Conservation (phyloP, 2,113 vertebrate genomes). For the Puntigrus tetrazona region DNA sequence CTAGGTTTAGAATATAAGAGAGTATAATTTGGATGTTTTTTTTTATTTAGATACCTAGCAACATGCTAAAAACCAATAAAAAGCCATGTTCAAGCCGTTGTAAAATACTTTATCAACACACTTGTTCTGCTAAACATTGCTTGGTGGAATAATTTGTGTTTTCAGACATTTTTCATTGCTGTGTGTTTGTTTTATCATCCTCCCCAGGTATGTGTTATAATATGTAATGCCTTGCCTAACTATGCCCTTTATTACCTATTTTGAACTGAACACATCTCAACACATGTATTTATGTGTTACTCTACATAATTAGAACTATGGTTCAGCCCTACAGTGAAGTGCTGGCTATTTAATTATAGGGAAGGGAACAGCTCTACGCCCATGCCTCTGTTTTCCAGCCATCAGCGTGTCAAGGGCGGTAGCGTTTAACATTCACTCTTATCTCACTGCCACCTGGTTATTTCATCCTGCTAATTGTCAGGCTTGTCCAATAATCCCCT, state of each 20-base stretch:
- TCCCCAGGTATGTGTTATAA: neutral
- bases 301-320: conserved; percentile 32
- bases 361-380: conserved; percentile 36
- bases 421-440: conserved; percentile 19
- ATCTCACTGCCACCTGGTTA: conserved; percentile 52
- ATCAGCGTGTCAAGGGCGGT: conserved; percentile 18
- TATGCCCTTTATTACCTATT: neutral
- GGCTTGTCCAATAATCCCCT: conserved; percentile 27
- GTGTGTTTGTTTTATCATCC: neutral
- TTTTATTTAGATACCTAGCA: neutral
- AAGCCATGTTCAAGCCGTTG: neutral
- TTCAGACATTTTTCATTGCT: neutral
- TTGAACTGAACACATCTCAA: neutral
- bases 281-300: conserved; percentile 31
- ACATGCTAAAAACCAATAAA: neutral
- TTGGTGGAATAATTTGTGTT: neutral
- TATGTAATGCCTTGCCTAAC: neutral
- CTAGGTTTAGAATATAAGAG: neutral
- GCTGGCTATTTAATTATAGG: conserved; percentile 50
- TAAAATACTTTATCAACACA: neutral
- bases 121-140: neutral
- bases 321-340: conserved; percentile 29
- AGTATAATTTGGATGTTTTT: neutral
- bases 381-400: conserved; percentile 23
- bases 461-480: conserved; percentile 51